A percentile compares a stretch with the other conserved stretches of the same genome.
Conservation (phyloP, 2,797 vertebrate genomes). For the Rallus crepitans region DNA sequence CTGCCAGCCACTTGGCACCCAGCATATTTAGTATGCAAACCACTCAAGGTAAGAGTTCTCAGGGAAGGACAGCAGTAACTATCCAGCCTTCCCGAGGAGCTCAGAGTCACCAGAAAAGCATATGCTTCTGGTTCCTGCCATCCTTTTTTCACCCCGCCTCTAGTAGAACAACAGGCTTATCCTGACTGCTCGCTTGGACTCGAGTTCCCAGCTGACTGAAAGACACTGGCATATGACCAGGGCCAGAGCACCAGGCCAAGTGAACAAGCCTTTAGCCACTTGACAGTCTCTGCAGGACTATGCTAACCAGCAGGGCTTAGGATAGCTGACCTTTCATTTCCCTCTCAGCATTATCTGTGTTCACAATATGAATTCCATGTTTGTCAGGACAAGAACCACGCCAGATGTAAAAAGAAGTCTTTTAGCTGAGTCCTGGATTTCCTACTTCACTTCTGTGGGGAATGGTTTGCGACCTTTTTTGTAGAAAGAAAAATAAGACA, state of each 20-base stretch:
- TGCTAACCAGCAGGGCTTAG: conserved; percentile 6
- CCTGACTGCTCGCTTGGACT: not conserved
- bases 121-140: not conserved
- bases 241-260: not conserved
- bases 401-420: conserved; percentile 71
- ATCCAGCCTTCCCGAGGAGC: not conserved
- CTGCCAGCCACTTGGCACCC: not conserved
- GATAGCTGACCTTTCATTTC: conserved; percentile 61
- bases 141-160: not conserved
- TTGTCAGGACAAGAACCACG: conserved; percentile 39
- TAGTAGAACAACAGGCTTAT: not conserved
- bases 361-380: conserved; percentile 55
- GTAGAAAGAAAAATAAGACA: conserved; percentile 76
- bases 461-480: conserved; percentile 64
- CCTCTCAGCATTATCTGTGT: conserved; percentile 46
- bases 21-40: not conserved
- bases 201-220: not conserved
- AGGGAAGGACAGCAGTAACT: not conserved
- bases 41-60: not conserved
- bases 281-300: conserved; percentile 30
- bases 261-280: not conserved
- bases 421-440: conserved; percentile 73
- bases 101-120: not conserved
- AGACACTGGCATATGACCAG: not conserved
- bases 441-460: conserved; percentile 67